Evolutionary conservation across 2,113 vertebrate species (phyloP).

Genomic region (Paramisgurnus dabryanus): DNA sequence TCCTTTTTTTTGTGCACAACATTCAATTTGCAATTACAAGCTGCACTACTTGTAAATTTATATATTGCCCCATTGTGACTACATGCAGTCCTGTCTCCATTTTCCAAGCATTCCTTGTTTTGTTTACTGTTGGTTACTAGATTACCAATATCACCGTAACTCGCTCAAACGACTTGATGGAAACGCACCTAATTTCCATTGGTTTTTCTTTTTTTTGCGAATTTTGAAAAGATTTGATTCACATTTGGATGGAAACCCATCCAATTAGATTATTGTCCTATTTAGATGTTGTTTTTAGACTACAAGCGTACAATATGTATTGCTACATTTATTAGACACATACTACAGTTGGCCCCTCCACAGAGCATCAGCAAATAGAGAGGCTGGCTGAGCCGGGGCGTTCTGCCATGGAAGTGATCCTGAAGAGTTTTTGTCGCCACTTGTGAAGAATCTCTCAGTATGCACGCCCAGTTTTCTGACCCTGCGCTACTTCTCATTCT

Average conservation of each 20-base stretch:
- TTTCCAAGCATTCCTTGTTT: too few species aligned
- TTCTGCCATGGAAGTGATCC: constrained; percentile 61
- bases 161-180: too few species aligned
- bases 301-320: constrained; percentile 15
- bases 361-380: constrained; percentile 62
- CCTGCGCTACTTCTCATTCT: constrained; percentile 70
- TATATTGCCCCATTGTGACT: too few species aligned
- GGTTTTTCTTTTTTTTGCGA: too few species aligned
- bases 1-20: too few species aligned
- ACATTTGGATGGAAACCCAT: background rate
- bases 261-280: background rate
- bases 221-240: background rate
- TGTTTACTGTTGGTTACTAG: too few species aligned
- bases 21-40: too few species aligned
- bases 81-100: too few species aligned
- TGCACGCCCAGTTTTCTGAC: constrained; percentile 69
- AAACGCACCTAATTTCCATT: too few species aligned
- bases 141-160: too few species aligned
- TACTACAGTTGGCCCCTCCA: constrained; percentile 18
- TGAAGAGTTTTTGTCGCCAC: constrained; percentile 73
- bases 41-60: too few species aligned
- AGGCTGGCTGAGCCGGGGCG: constrained; percentile 61
- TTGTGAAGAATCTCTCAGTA: constrained; percentile 76
- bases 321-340: constrained; percentile 29
- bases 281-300: constrained; percentile 10